Evolutionary conservation across 2,888 invertebrate genomes (phyloP).

Genomic region (Seladonia tumulorum): DNA sequence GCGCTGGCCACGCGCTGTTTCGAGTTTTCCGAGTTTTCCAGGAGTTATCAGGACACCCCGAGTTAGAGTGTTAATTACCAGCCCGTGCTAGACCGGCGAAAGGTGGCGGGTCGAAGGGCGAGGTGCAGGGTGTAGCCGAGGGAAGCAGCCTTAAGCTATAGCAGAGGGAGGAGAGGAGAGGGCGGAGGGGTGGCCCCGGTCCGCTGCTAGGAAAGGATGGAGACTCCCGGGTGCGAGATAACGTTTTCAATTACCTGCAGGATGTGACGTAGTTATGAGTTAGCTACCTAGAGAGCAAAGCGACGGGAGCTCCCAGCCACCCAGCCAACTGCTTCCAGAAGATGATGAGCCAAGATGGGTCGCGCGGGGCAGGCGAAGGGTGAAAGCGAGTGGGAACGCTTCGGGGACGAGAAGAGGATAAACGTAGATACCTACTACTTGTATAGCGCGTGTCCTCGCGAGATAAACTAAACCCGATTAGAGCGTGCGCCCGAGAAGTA

Average conservation of each 20-base stretch:
- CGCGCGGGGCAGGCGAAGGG: slow-evolving; percentile 30
- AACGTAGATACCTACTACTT: slow-evolving; percentile 71
- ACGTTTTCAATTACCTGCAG: slow-evolving; percentile 84
- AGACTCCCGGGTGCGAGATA: slow-evolving; percentile 82
- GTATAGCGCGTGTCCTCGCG: slow-evolving; percentile 74
- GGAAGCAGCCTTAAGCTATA: slow-evolving; percentile 72
- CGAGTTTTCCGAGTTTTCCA: slow-evolving; percentile 81
- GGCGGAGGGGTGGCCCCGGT: slow-evolving; percentile 52
- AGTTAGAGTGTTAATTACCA: slow-evolving; percentile 82
- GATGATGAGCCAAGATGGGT: slow-evolving; percentile 80
- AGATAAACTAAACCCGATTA: slow-evolving; percentile 81
- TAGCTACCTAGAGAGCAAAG: slow-evolving; percentile 76
- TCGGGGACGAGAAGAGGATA: slow-evolving; percentile 49
- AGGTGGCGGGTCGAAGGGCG: slow-evolving; percentile 20
- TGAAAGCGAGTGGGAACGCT: slow-evolving; percentile 14
- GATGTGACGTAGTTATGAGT: slow-evolving; percentile 84
- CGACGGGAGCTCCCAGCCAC: slow-evolving; percentile 53
- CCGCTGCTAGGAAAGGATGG: slow-evolving; percentile 76
- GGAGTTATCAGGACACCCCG: slow-evolving; percentile 73
- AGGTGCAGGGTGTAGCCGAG: slow-evolving; percentile 61
- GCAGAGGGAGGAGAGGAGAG: slow-evolving; percentile 27
- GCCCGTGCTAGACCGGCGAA: slow-evolving; percentile 72
- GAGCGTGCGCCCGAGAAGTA: slow-evolving; percentile 32
- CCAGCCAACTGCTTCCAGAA: slow-evolving; percentile 73
- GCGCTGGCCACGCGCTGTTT: slow-evolving; percentile 67